phyloP scores from a whole-genome alignment of 2,113 vertebrate species.

The Oreochromis tanganicae region DNA sequence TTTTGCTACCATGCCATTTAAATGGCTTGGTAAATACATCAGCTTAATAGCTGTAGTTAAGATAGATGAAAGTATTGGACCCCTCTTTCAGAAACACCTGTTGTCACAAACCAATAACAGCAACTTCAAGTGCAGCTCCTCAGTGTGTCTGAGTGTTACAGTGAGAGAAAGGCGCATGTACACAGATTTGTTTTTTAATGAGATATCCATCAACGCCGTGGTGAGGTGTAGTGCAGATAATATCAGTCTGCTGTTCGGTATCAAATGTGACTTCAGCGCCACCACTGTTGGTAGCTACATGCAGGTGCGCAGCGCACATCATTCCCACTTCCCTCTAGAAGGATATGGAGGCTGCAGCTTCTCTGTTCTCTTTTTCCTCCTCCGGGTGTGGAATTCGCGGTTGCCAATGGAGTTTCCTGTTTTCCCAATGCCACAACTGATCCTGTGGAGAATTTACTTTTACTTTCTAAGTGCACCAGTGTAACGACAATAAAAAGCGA shows the following conservation, averaged over 20 bases:
- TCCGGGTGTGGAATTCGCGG: background rate
- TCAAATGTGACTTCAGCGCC: background rate
- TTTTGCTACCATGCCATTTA: background rate
- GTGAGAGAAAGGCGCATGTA: background rate
- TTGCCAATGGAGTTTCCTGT: background rate
- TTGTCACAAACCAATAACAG: background rate
- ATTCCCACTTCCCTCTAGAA: background rate
- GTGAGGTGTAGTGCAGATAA: background rate
- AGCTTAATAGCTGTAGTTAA: background rate
- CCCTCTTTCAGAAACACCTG: background rate
- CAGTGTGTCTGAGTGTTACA: background rate
- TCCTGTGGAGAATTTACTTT: background rate
- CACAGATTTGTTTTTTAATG: background rate
- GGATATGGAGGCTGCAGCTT: background rate
- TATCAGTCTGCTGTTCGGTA: background rate
- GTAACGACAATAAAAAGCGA: background rate
- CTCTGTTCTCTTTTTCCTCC: background rate
- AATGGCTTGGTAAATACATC: background rate
- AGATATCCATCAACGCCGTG: background rate
- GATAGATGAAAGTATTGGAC: background rate
- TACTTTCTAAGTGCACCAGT: background rate
- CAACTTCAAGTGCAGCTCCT: background rate
- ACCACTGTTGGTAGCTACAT: background rate
- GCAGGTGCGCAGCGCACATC: slow-evolving; percentile 4
- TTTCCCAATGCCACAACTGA: background rate